Evolutionary conservation across 2,797 vertebrate genomes (phyloP).

Genomic region (Dicrostonyx torquatus): DNA sequence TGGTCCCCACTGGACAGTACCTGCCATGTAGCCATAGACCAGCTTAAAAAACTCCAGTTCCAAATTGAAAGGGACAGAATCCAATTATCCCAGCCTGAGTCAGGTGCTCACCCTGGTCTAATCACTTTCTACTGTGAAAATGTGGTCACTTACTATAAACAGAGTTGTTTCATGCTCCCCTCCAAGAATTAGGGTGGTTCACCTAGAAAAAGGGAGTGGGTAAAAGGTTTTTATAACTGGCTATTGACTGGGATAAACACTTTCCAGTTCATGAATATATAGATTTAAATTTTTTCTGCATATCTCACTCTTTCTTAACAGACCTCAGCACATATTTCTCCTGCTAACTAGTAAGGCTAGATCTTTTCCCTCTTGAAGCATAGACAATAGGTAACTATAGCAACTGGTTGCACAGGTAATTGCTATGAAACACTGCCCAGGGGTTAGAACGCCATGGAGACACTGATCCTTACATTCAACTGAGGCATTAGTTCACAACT

Average conservation of each 20-base stretch:
- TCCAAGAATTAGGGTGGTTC: not conserved
- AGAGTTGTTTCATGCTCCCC: not conserved
- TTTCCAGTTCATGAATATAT: not conserved
- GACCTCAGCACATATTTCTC: constrained; percentile 36
- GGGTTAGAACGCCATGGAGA: constrained; percentile 67
- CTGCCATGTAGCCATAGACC: not conserved
- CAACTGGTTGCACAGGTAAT: constrained; percentile 70
- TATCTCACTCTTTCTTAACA: constrained; percentile 19
- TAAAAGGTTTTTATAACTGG: not conserved
- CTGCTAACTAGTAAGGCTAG: constrained; percentile 25
- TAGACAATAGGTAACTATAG: constrained; percentile 70
- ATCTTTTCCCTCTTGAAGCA: constrained; percentile 54
- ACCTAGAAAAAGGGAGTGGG: not conserved
- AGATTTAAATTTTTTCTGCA: not conserved
- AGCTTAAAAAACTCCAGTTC: not conserved
- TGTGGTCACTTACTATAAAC: not conserved
- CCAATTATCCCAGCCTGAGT: not conserved
- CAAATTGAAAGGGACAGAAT: not conserved
- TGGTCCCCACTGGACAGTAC: not conserved
- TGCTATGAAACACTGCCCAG: constrained; percentile 36
- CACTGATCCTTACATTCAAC: constrained; percentile 14
- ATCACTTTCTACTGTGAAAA: not conserved
- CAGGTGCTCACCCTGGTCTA: not conserved
- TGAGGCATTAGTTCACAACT: constrained; percentile 67
- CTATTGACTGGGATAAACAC: not conserved